Evolutionary conservation across 1,140 invertebrate genomes (phyloP).

Genomic region (Drosophila ogumai): DNA sequence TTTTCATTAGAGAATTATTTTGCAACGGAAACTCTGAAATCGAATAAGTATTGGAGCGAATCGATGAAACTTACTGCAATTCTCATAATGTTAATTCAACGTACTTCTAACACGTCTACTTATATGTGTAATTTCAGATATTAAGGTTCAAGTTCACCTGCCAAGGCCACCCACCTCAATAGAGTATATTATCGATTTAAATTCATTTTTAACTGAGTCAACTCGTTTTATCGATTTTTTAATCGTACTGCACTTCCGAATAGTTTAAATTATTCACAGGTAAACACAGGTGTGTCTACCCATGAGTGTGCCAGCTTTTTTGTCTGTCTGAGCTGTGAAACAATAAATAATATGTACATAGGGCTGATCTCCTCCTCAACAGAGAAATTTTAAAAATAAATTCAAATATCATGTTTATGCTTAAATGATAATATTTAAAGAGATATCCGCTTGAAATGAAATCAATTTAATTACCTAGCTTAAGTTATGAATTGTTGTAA

Average conservation of each 20-base stretch:
- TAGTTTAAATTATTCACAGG: conserved; percentile 67
- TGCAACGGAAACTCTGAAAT: conserved; percentile 40
- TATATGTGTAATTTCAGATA: conserved; percentile 10
- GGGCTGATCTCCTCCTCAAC: too few relatives aligned
- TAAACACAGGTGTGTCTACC: conserved; percentile 36
- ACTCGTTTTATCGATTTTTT: conserved; percentile 71
- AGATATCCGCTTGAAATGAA: too few relatives aligned
- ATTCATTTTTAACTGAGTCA: conserved; percentile 63
- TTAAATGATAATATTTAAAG: background rate
- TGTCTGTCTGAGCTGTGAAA: background rate
- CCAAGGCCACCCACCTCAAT: conserved; percentile 4
- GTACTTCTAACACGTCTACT: background rate
- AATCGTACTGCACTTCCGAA: conserved; percentile 51
- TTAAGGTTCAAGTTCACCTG: conserved; percentile 41
- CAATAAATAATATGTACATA: conserved; percentile 2
- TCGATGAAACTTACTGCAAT: background rate
- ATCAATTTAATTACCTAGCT: too few relatives aligned
- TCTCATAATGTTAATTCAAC: background rate
- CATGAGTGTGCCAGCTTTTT: conserved; percentile 16
- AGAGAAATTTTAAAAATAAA: background rate
- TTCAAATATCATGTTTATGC: background rate
- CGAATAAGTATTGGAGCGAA: conserved; percentile 16
- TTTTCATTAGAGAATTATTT: conserved; percentile 47
- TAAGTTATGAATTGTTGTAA: background rate
- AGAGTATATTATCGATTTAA: conserved; percentile 64